A percentile compares a stretch with the other conserved stretches of the same genome.
These are phyloP conservation scores for Asteroscopus sphinx DNA, from an alignment of 2,888 invertebrate genomes.

Conservation along the genomic window DNA sequence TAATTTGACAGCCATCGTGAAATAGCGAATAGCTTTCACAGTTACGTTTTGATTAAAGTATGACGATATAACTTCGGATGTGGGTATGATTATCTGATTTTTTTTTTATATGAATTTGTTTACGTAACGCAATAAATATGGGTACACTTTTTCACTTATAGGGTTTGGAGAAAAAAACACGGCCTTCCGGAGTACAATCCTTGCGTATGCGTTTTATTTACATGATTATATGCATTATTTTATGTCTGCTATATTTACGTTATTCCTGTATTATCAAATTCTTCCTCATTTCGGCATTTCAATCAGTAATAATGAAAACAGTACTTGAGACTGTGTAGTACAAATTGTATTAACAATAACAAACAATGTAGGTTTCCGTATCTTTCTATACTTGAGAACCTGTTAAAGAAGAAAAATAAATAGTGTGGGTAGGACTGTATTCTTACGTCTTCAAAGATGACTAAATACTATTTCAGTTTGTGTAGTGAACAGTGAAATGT, in stretches of 20 bases:
- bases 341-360: too few relatives aligned
- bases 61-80: conserved; percentile 70
- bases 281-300: conserved; percentile 26
- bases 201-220: background rate
- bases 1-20: conserved; percentile 87
- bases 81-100: conserved; percentile 27
- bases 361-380: conserved; percentile 20
- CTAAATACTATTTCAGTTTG: background rate
- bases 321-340: conserved; percentile 18
- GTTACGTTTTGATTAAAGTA: conserved; percentile 82
- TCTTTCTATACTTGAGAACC: conserved; percentile 27
- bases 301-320: conserved; percentile 29
- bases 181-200: background rate
- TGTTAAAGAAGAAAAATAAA: conserved; percentile 30
- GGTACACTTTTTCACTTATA: background rate
- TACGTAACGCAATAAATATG: too few relatives aligned
- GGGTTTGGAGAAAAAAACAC: background rate
- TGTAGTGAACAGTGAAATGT: background rate
- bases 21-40: conserved; percentile 74
- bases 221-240: background rate
- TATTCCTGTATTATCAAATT: background rate
- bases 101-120: too few relatives aligned
- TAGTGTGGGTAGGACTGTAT: background rate
- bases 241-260: background rate
- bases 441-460: background rate